Percentiles rank a stretch among this genome's conserved stretches.
Evolutionary conservation across 2,797 vertebrate genomes (phyloP).

Genomic region (Setipinna tenuifilis): DNA sequence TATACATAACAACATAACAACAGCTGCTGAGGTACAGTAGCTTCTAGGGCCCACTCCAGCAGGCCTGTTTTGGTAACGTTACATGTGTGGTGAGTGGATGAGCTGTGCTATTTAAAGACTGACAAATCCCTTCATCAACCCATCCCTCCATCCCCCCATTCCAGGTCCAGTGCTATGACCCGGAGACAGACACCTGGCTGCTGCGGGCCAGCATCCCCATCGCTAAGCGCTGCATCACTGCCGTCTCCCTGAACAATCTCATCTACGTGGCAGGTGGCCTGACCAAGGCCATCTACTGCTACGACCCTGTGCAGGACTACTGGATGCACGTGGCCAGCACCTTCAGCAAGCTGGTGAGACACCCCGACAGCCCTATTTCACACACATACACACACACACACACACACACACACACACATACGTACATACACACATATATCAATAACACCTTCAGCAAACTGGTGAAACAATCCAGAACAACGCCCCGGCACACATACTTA

Average conservation of each 20-base stretch:
- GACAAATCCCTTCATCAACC: background rate
- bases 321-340: constrained; percentile 97
- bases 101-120: constrained; percentile 21
- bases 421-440: too few relatives aligned
- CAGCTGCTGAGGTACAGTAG: background rate
- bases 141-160: background rate
- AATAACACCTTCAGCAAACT: too few relatives aligned
- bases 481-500: too few relatives aligned
- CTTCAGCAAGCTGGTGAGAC: constrained; percentile 89
- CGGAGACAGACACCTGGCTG: constrained; percentile 87
- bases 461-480: too few relatives aligned
- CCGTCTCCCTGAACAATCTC: constrained; percentile 93
- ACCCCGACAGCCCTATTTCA: too few relatives aligned
- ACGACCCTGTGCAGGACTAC: constrained; percentile 92
- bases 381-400: too few relatives aligned
- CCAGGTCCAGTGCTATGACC: constrained; percentile 97
- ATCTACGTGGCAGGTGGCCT: constrained; percentile 95
- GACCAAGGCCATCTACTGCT: constrained; percentile 95
- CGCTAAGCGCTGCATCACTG: constrained; percentile 94
- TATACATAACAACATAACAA: too few relatives aligned
- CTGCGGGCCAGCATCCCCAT: constrained; percentile 92
- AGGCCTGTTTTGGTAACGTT: constrained; percentile 13
- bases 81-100: background rate
- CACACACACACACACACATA: too few relatives aligned
- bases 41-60: background rate